These are phyloP conservation scores for Pedionomus torquatus DNA, from an alignment of 2,113 vertebrate genomes.

Conservation along the genomic window DNA sequence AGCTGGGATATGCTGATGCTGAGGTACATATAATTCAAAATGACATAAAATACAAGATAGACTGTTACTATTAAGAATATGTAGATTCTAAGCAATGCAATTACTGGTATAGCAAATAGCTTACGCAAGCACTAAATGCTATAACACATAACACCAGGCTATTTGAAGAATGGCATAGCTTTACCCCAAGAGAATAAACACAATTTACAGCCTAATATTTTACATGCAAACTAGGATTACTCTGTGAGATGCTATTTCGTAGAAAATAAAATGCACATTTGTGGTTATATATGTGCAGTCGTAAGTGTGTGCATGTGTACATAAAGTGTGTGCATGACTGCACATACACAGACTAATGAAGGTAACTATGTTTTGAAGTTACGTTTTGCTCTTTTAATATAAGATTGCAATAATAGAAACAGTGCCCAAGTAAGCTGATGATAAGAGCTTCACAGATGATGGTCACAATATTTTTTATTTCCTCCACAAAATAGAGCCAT, in stretches of 20 bases:
- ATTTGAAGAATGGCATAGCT: neutral
- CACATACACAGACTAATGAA: neutral
- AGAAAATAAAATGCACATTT: neutral
- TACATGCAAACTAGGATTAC: neutral
- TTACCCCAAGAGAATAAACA: neutral
- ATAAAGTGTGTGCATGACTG: neutral
- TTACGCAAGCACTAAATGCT: slow-evolving; percentile 15
- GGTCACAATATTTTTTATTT: neutral
- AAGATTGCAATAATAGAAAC: neutral
- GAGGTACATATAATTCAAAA: slow-evolving; percentile 44
- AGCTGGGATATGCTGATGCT: neutral
- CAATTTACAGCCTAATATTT: neutral
- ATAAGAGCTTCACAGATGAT: neutral
- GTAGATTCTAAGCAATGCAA: neutral
- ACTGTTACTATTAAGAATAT: neutral
- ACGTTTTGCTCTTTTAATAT: neutral
- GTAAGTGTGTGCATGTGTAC: too few species aligned
- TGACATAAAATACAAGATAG: slow-evolving; percentile 17
- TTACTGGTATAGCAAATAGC: slow-evolving; percentile 28
- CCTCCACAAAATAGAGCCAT: neutral
- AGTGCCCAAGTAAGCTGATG: neutral
- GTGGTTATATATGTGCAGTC: neutral
- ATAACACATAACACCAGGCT: neutral
- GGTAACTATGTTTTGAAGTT: neutral
- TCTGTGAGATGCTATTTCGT: neutral